phyloP scores from a whole-genome alignment of 2,888 invertebrate species.

The Panzeria rudis region DNA sequence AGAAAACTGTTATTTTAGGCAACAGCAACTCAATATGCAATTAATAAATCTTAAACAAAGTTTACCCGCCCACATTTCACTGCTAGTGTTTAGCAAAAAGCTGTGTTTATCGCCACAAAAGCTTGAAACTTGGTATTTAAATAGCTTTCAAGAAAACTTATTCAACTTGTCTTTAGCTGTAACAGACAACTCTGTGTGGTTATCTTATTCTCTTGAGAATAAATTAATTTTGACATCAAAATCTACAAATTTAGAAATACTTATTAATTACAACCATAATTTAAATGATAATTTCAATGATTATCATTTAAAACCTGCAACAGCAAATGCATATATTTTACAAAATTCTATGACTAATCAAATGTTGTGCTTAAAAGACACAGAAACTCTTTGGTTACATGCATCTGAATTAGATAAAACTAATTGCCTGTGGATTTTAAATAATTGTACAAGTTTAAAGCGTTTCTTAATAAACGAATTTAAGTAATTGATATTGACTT shows the following conservation, averaged over 20 bases:
- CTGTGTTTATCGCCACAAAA: constrained; percentile 68
- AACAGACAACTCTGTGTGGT: constrained; percentile 23
- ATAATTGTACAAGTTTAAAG: constrained; percentile 64
- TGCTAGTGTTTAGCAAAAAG: constrained; percentile 69
- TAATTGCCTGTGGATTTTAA: constrained; percentile 62
- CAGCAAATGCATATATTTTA: constrained; percentile 27
- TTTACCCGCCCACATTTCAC: constrained; percentile 69
- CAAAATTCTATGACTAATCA: constrained; percentile 44
- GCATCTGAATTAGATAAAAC: neutral
- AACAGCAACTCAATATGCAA: constrained; percentile 39
- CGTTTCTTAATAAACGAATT: constrained; percentile 76
- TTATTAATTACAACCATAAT: constrained; percentile 55
- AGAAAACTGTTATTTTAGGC: neutral
- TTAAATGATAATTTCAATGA: constrained; percentile 43
- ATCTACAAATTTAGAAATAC: constrained; percentile 35
- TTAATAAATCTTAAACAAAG: constrained; percentile 76
- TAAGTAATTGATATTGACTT: constrained; percentile 58
- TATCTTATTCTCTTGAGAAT: constrained; percentile 9
- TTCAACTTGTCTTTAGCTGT: constrained; percentile 41
- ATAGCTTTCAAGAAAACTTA: constrained; percentile 14
- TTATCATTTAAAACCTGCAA: constrained; percentile 52
- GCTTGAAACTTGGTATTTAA: neutral
- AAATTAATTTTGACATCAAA: constrained; percentile 56
- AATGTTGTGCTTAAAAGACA: constrained; percentile 47
- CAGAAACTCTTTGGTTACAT: constrained; percentile 47